Base-by-base conservation (phyloP, 1,140 invertebrate genomes). In the Macrostomum lignano region DNA sequence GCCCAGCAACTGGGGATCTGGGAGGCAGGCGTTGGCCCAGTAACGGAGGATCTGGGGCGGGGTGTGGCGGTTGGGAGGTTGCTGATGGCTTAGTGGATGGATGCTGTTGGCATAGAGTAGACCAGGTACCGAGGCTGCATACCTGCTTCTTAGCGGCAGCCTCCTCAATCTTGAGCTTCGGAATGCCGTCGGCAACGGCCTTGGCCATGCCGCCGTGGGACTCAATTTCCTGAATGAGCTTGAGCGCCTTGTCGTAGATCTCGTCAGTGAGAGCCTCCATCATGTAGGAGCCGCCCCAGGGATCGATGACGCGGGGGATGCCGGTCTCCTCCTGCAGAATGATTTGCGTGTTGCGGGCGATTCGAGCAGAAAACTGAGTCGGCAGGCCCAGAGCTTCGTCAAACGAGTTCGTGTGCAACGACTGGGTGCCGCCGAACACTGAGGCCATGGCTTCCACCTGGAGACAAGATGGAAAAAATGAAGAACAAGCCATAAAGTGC, bases 371-470 rank as follows among this genome's bases (percentile, higher is more conserved):
- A 42, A 68, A 68, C 25, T 52, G 51, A 3, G 67, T 67, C 9
- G 68, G 68, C 2, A 70, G 46, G 15, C 65, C 67, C 2, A 70
- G 47, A 3, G 68, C 67, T 46, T 70, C 67, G 46, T 70, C 68
- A 47, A 68, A 69, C 7, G 66, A 61, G 46, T 70, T 70, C 10
- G 68, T 69, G 45, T 70, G 67, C 6, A 70, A 49, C 2, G 67
- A 68, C 45, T 70, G 67, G 1, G 68, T 70, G 5, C 67, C 67
- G 24, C 68, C 68, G 51, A 70, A 69, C 5, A 70, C 63, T 17
- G 67, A 65, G 7, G 65, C 65, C 64, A 70, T 66, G 2, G 64
- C 68, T 48, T 70, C 67, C 20, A 70, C n/a, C n/a, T n/a, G n/a
- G n/a, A n/a, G n/a, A n/a, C n/a, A n/a, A n/a, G n/a, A n/a, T n/a